These are phyloP conservation scores for Stomatorhinus walkeri DNA, from an alignment of 2,797 vertebrate genomes.

Conservation along the genomic window DNA sequence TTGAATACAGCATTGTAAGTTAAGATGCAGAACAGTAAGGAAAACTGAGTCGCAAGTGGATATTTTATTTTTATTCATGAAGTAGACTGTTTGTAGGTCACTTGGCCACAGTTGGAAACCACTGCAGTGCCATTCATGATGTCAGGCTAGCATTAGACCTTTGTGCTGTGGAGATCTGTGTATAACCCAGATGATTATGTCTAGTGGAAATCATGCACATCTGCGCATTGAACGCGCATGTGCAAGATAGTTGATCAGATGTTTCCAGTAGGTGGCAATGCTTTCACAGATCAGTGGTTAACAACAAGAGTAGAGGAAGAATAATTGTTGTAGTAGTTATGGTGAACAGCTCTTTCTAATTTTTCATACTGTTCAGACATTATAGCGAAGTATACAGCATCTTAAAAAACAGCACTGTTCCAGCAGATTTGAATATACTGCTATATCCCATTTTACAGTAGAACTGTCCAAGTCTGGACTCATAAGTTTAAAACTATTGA, in stretches of 20 bases:
- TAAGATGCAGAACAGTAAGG: background rate
- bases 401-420: too few relatives aligned
- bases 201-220: too few relatives aligned
- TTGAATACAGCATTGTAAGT: background rate
- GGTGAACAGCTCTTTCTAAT: background rate
- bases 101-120: too few relatives aligned
- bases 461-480: background rate
- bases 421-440: background rate
- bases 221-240: too few relatives aligned
- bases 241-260: too few relatives aligned
- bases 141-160: too few relatives aligned
- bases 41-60: background rate
- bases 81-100: too few relatives aligned
- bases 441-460: background rate
- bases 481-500: background rate
- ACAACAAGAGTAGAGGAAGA: background rate
- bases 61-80: too few relatives aligned
- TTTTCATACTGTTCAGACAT: background rate
- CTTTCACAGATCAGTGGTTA: background rate
- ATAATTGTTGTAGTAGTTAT: background rate
- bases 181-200: too few relatives aligned
- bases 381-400: background rate
- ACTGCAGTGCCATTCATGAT: too few relatives aligned
- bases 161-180: too few relatives aligned
- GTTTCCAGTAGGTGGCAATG: too few relatives aligned